A percentile compares a stretch with the other conserved stretches of the same genome.
Evolutionary conservation across 2,797 vertebrate species (phyloP).

Genomic region (Galaxias olidus): DNA sequence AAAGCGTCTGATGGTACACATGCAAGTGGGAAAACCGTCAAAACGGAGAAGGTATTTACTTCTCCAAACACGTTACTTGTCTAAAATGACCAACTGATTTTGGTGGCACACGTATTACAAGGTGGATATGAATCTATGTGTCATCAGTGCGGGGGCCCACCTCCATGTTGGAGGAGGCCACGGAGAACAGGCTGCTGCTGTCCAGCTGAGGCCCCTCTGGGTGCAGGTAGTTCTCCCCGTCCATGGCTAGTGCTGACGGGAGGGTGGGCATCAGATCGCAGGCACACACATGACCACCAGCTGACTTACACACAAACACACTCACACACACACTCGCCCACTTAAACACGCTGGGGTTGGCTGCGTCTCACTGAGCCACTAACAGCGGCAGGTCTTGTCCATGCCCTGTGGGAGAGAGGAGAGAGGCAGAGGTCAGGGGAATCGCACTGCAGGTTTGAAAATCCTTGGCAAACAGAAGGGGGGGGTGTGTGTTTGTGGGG

Average conservation of each 20-base stretch:
- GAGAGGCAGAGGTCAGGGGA: neutral
- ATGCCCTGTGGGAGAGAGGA: conserved; percentile 55
- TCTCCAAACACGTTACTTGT: too few relatives aligned
- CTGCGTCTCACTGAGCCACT: conserved; percentile 53
- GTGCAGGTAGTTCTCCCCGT: conserved; percentile 85
- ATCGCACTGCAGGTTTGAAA: neutral
- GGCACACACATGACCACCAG: conserved; percentile 68
- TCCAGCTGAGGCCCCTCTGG: conserved; percentile 76
- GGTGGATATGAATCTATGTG: neutral
- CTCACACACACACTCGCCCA: conserved; percentile 20
- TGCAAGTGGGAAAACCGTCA: too few relatives aligned
- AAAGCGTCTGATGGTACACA: too few relatives aligned
- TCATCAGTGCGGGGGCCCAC: conserved; percentile 36
- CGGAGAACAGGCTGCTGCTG: conserved; percentile 67
- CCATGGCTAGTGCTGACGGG: conserved; percentile 86
- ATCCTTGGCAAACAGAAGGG: neutral
- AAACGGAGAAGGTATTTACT: too few relatives aligned
- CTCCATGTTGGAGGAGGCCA: conserved; percentile 67
- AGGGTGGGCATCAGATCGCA: conserved; percentile 84
- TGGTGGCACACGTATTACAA: neutral
- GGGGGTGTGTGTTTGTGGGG: too few relatives aligned
- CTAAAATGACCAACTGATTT: too few relatives aligned
- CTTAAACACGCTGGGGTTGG: conserved; percentile 26
- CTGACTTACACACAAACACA: conserved; percentile 38
- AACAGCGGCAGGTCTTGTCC: conserved; percentile 58